Base-by-base conservation (phyloP, 2,888 invertebrate species). In the Oscheius onirici region DNA sequence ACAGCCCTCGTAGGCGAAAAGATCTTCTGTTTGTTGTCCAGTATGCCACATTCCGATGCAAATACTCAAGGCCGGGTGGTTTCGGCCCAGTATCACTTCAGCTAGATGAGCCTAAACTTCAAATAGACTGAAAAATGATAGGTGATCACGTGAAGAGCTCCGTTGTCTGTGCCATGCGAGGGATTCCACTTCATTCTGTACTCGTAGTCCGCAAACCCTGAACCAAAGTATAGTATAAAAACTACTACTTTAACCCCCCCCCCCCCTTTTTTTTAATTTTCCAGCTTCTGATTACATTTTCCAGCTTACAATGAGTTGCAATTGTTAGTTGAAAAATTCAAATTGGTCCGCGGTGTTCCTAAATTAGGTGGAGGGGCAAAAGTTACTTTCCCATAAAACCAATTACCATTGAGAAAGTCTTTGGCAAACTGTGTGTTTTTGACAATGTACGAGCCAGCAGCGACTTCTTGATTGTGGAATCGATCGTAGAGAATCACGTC, bases 1-100 rank as follows among this genome's bases (percentile, higher is more conserved):
- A 58, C 85, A 85, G 0, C 80, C 77, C 69, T 83, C 82, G 65
- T 74, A 85, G n/a, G 73, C 73, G 60, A 80, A 80, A 6, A 85
- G 66, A 55, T 81, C 82, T 5, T 58, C 73, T 61, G 55, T 80
- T 44, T 74, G 34, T 11, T 55, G 63, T 0, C 79, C 78, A 22
- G 61, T 63, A 15, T 70, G 61, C 72, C 80, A 83, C 1, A 80
- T 55, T 43, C 54, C 52, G 51, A 61, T 61, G 49, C 78, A 78
- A 3, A 70, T 68, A 1, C 65, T 46, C 0, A 69, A 57, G 17
- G 73, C 61, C 13, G 52, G 43, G 1, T 11, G 10, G 1, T 55
- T 54, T 1, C 72, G 43, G 10, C 75, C 74, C 15, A 78, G 69
- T 11, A 75, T 26, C 5, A 52, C 58, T 51, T 78, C 73, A 24